A percentile compares a stretch with the other conserved stretches of the same genome.
Conservation (phyloP, 2,888 invertebrate genomes). For the Chrysolina haemoptera region DNA sequence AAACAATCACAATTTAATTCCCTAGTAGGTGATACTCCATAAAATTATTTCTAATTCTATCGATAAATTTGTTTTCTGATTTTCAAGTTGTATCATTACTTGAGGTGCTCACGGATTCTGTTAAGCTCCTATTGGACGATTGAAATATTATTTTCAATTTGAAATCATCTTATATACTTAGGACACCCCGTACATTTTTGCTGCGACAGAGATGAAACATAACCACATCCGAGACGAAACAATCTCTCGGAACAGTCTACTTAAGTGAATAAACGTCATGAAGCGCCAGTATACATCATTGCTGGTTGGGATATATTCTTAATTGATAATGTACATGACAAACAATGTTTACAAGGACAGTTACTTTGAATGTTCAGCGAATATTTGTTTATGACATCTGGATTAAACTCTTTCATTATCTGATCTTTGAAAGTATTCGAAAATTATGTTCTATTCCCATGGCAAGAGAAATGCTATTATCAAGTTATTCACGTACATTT, state of each 20-base stretch:
- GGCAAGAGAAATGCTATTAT: conserved; percentile 10
- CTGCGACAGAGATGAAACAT: conserved; percentile 35
- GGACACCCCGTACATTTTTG: conserved; percentile 18
- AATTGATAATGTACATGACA: conserved; percentile 44
- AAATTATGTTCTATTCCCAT: conserved; percentile 4
- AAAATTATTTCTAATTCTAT: no score
- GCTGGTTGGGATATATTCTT: conserved; percentile 37
- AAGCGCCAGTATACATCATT: conserved; percentile 42
- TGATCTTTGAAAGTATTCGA: background rate
- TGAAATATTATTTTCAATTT: background rate
- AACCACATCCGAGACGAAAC: conserved; percentile 41
- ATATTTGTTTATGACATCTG: conserved; percentile 1
- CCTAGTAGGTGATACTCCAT: no score
- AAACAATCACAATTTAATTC: no score
- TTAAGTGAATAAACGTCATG: conserved; percentile 56
- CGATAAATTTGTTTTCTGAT: no score
- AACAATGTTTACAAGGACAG: conserved; percentile 43
- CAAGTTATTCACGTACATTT: background rate
- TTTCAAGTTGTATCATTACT: no score
- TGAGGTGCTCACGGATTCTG: no score
- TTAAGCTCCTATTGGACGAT: no score
- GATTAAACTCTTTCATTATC: conserved; percentile 12
- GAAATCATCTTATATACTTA: background rate
- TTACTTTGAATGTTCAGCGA: conserved; percentile 31
- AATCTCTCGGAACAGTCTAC: conserved; percentile 44